A percentile compares a stretch with the other conserved stretches of the same genome.
phyloP scores from a whole-genome alignment of 2,888 invertebrate species.

The Phyto melanocephala region DNA sequence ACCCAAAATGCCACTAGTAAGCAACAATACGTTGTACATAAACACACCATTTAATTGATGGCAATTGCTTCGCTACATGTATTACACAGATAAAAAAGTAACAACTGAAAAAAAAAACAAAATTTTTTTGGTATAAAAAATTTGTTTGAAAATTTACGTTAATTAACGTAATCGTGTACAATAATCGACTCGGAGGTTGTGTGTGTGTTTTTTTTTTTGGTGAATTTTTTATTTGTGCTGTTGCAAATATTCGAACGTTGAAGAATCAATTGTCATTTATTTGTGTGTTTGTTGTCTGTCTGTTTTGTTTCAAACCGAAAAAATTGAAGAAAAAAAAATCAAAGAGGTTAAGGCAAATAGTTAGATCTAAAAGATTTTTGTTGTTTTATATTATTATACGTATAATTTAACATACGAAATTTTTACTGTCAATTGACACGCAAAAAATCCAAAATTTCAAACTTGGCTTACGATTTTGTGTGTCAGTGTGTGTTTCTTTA shows the following conservation, averaged over 20 bases:
- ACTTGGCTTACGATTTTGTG: neutral
- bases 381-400: conserved; percentile 54
- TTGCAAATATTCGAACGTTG: conserved; percentile 38
- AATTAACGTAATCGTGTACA: conserved; percentile 65
- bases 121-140: conserved; percentile 9
- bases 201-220: neutral
- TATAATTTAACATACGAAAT: conserved; percentile 63
- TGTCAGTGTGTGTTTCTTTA: conserved; percentile 25
- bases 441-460: conserved; percentile 50
- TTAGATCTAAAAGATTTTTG: conserved; percentile 37
- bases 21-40: conserved; percentile 6
- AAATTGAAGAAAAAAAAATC: conserved; percentile 24
- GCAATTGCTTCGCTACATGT: conserved; percentile 63
- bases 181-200: conserved; percentile 56
- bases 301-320: conserved; percentile 38
- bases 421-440: conserved; percentile 64
- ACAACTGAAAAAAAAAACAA: conserved; percentile 4
- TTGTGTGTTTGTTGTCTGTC: neutral
- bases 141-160: conserved; percentile 62
- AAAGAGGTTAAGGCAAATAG: conserved; percentile 64
- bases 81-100: conserved; percentile 44
- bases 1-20: conserved; percentile 45
- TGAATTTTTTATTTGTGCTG: neutral
- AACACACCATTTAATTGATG: conserved; percentile 57
- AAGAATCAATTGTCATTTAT: conserved; percentile 65